Evolutionary conservation across 2,888 invertebrate genomes (phyloP), one percentile per base, ranked within the genome.

Genomic region (Parelbella ahira): DNA sequence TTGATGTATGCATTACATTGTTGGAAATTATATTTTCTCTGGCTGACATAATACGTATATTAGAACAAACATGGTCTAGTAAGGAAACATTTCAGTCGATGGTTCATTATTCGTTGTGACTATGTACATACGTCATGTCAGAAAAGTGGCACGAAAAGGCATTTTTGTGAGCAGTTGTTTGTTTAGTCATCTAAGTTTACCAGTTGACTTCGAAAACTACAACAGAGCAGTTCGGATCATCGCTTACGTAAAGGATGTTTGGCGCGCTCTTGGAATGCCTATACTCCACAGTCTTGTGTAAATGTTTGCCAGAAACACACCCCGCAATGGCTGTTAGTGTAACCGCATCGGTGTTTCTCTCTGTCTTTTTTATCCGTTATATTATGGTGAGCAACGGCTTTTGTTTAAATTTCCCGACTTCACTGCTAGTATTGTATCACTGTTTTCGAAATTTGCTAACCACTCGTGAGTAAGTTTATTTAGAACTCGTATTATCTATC

Each of bases 171-270:
- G 9, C 3, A 6, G 11, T 10, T 27, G 18, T 30, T 30, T 38
- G 29, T 29, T 20, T 29, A 12, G 4, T 12, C n/a, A 32, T 23
- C 21, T 9, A 10, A 30, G 29, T 30, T 24, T 18, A n/a, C n/a
- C n/a, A 30, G 18, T 12, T 32, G 19, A 25, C 7, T 32, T 21
- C 9, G 24, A 25, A 18, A 39, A 23, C 18, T 19, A 19, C 19
- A n/a, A 34, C 30, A 25, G 12, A 4, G 19, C 24, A 39, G 24
- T 37, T 24, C 23, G 30, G 15, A 23, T 23, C 18, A 38, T 29
- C 21, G 38, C 38, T 39, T 25, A 39, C 39, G 19, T 39, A 33
- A 58, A 64, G 74, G 75, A 76, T 70, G 76, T 73, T 77, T 69
- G 58, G 50, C 47, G 42, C 58, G 66, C 68, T 62, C n/a, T 62